Evolutionary conservation across 2,797 vertebrate genomes (phyloP), one percentile per base, ranked within the genome.

Genomic region (Gymnocypris eckloni): DNA sequence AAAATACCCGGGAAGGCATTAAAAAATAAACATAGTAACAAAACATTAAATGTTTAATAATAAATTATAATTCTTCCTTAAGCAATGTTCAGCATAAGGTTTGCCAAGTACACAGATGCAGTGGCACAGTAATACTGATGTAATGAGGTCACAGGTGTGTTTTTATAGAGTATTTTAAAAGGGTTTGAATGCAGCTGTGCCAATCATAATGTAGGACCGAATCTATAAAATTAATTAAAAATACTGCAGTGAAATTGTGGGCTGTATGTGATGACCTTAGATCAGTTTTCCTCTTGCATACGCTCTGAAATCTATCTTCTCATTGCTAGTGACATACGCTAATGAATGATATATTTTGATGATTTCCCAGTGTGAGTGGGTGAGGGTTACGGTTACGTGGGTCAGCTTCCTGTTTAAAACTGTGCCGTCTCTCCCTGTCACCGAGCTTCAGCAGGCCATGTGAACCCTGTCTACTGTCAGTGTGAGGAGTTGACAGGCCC

Each of bases 401-500:
- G 84, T 82, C 73, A 84, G 73, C 52, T 81, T 86, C n/a, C 85
- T 84, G 82, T 88, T 88, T 84, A 80, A 88, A 89, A 71, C 85
- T 50, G 37, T 41, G 59, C 70, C 81, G 33, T 82, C 66, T 76
- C 70, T 88, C 73, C 64, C 61, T 79, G 64, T 86, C 76, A 75
- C 54, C 18, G 16, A 79, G 72, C 73, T 82, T 79, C 75, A 72
- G 86, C 41, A 69, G 82, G 81, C 73, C 59, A 81, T 41, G 77
- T 86, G 78, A 89, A 86, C 80, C 83, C 87, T 86, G 72, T 79
- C 78, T 71, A 33, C 43, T 79, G 76, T 83, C 82, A 70, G 73
- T 71, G 70, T 59, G 86, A 87, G 70, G 86, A 83, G 87, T 87
- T 79, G 90, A 89, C 88, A 87, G 87, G 86, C 80, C 76, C 78